Base-by-base conservation (phyloP, 1,140 invertebrate species). In the Drosophila guanche region DNA sequence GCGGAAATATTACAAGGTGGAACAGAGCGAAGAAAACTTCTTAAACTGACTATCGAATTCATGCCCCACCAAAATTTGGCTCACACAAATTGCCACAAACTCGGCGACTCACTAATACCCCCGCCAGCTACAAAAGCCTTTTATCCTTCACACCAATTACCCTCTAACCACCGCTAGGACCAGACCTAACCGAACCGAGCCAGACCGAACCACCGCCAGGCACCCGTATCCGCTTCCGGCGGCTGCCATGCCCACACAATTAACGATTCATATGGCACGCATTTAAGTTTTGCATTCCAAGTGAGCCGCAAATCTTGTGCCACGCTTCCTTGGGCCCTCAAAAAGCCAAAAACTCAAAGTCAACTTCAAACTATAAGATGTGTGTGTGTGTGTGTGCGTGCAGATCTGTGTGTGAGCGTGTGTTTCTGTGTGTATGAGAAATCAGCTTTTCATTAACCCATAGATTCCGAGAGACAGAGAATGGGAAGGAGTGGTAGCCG, bases 251-350 rank as follows among this genome's bases (percentile, higher is more conserved):
- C 67, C 45, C 69, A 65, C 42, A 61, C 80, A 85, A 85, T 85
- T 85, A 85, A 73, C 81, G 76, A 79, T 85, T 85, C 80, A 85
- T 84, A 84, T 79, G 70, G 54, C 58, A 76, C 62, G 72, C 80
- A 76, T 72, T 84, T 66, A 71, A 84, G 75, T 84, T 84, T 76
- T 72, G 75, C 65, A 84, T 76, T 79, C 59, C 61, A 57, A 83
- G 61, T 65, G 55, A 67, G 59, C 70, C 57, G 57, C 60, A 84
- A 85, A 85, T 79, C 80, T 72, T 78, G 50, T 71, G 68, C 48
- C 45, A 69, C 52, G 63, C 69, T 71, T 76, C 54, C 57, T 63
- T 68, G 66, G 53, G 56, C 60, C 55, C 54, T 61, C 57, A 63
- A 68, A 61, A 71, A 71, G 57, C 60, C 56, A 63, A 62, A 76